Evolutionary conservation across 1,140 invertebrate genomes (phyloP), one percentile per base, ranked within the genome.

Genomic region (Ostrea edulis): DNA sequence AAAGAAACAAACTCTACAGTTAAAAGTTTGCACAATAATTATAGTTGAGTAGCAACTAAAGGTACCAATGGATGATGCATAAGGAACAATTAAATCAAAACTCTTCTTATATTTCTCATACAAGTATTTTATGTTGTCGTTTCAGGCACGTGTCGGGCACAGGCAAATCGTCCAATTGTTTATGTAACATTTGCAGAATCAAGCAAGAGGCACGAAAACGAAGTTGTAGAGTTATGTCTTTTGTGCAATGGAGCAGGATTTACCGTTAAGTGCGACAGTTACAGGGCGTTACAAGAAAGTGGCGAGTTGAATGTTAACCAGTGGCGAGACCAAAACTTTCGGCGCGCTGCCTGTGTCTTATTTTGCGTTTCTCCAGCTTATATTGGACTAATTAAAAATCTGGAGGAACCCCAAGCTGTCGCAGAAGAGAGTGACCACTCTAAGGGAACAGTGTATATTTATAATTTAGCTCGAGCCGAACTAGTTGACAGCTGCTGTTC

Each of bases 291-390:
- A 11, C n/a, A n/a, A n/a, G 53, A 83, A 51, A 54, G 25, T 4
- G 51, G 53, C 2, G 82, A 83, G n/a, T 20, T 83, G 8, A 83
- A 83, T 20, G 5, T 52, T 83, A 22, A 83, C 22, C 82, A 83
- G 7, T 83, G 82, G 82, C 8, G 44, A n/a, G 82, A 83, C 20
- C 3, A 20, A 51, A 53, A 54, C 51, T 83, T 83, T 20, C 44
- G 52, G 9, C 44, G 53, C 7, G 82, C 82, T 53, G 53, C 22
- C 0, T 53, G 17, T n/a, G 51, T 83, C 20, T 54, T 83, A 22
- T 83, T 83, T 25, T 83, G 82, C 22, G 53, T 83, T 35, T 83
- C 82, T 22, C 82, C 82, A 25, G 53, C 22, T 9, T 83, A 83
- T 20, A 52, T 8, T 83, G 44, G 2, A 51, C 35, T 77, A 9